Percentiles rank a stretch among this genome's conserved stretches.
phyloP scores from a whole-genome alignment of 2,113 vertebrate genomes.

The Cynoglossus semilaevis region DNA sequence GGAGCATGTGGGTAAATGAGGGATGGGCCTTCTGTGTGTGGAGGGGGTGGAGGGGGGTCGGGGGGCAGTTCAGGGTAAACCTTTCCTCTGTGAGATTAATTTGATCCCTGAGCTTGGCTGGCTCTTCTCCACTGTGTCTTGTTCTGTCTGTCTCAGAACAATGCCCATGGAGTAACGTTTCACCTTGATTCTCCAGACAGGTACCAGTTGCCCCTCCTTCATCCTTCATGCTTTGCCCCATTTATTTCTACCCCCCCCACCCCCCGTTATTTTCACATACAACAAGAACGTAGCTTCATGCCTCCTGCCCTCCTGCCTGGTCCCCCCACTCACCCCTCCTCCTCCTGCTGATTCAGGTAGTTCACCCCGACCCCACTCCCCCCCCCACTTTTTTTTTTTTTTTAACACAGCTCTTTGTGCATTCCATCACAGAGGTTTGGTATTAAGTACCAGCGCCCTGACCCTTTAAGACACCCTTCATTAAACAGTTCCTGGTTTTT shows the following conservation, averaged over 20 bases:
- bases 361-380: slow-evolving; percentile 31
- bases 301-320: slow-evolving; percentile 34
- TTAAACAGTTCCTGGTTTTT: slow-evolving; percentile 29
- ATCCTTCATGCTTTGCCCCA: slow-evolving; percentile 44
- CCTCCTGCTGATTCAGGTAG: slow-evolving; percentile 55
- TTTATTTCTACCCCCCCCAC: slow-evolving; percentile 12
- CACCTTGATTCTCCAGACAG: slow-evolving; percentile 82
- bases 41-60: background rate
- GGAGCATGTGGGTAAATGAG: slow-evolving; percentile 46
- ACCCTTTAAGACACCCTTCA: slow-evolving; percentile 49
- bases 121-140: slow-evolving; percentile 74
- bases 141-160: slow-evolving; percentile 81
- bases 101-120: slow-evolving; percentile 70
- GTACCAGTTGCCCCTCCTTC: slow-evolving; percentile 51
- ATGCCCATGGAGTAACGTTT: slow-evolving; percentile 85
- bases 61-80: slow-evolving; percentile 58
- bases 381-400: slow-evolving; percentile 3
- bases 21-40: slow-evolving; percentile 9
- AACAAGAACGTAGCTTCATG: slow-evolving; percentile 13
- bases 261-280: slow-evolving; percentile 3
- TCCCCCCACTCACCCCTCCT: slow-evolving; percentile 22
- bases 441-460: slow-evolving; percentile 69
- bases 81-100: slow-evolving; percentile 72
- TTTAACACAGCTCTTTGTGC: slow-evolving; percentile 57
- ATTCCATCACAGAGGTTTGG: slow-evolving; percentile 70